A percentile compares a stretch with the other conserved stretches of the same genome.
Conservation (phyloP, 2,888 invertebrate genomes). For the Vanessa cardui region DNA sequence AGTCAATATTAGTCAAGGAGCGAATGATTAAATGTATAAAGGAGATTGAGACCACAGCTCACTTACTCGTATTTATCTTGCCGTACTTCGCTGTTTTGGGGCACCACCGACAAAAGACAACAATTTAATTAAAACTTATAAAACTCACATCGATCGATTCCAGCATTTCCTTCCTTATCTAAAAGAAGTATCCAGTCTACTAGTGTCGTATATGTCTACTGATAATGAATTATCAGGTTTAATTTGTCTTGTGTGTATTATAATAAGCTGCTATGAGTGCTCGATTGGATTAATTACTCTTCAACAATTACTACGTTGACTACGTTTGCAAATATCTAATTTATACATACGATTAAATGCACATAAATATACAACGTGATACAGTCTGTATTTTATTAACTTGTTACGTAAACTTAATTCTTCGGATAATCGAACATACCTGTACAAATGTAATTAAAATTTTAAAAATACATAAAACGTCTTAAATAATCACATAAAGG, state of each 20-base stretch:
- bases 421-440: constrained; percentile 3
- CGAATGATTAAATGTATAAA: constrained; percentile 68
- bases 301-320: constrained; percentile 15
- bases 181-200: too few species aligned
- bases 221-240: constrained; percentile 15
- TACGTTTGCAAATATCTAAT: constrained; percentile 21
- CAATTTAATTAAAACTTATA: constrained; percentile 66
- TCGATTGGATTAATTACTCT: constrained; percentile 14
- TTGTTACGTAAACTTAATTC: not conserved
- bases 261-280: constrained; percentile 20
- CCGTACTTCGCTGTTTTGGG: constrained; percentile 81
- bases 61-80: constrained; percentile 79
- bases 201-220: constrained; percentile 21
- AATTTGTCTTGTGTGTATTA: constrained; percentile 19
- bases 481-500: too few species aligned
- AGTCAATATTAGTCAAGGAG: constrained; percentile 76
- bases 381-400: constrained; percentile 17
- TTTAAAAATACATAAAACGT: too few species aligned
- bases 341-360: constrained; percentile 33
- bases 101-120: constrained; percentile 83
- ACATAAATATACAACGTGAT: constrained; percentile 31
- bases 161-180: constrained; percentile 35
- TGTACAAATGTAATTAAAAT: not conserved
- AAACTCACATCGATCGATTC: constrained; percentile 32
- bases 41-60: constrained; percentile 82